Conservation (phyloP, 2,888 invertebrate genomes). For the Agelastica alni region DNA sequence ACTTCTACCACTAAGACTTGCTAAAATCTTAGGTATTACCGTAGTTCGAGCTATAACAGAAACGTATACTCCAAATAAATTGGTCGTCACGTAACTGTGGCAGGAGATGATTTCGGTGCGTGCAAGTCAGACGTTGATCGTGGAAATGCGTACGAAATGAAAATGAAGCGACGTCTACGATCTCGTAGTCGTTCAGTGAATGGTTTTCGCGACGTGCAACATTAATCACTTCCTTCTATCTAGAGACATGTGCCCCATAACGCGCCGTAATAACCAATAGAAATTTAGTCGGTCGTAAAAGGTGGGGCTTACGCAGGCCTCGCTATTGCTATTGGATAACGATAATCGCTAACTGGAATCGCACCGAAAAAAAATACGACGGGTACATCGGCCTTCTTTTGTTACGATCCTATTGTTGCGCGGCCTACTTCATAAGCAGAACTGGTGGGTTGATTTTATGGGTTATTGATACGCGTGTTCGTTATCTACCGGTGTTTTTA, state of each 20-base stretch:
- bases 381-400: conserved; percentile 23
- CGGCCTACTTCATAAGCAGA: background rate
- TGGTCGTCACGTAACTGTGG: no score
- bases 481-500: no score
- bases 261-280: conserved; percentile 44
- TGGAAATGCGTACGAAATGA: no score
- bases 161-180: background rate
- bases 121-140: no score
- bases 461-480: no score
- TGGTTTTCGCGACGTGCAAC: conserved; percentile 20
- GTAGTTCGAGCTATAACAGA: no score
- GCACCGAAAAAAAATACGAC: conserved; percentile 35
- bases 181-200: background rate
- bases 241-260: conserved; percentile 42
- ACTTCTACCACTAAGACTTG: no score
- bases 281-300: conserved; percentile 44
- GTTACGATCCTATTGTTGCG: conserved; percentile 23
- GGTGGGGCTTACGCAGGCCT: conserved; percentile 43
- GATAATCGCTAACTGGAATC: conserved; percentile 38
- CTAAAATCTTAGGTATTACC: no score
- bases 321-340: conserved; percentile 41
- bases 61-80: background rate
- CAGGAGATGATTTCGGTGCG: no score
- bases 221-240: conserved; percentile 43
- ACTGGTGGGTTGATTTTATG: background rate